Conservation (phyloP, 2,888 invertebrate species). For the Lasioglossum calceatum region DNA sequence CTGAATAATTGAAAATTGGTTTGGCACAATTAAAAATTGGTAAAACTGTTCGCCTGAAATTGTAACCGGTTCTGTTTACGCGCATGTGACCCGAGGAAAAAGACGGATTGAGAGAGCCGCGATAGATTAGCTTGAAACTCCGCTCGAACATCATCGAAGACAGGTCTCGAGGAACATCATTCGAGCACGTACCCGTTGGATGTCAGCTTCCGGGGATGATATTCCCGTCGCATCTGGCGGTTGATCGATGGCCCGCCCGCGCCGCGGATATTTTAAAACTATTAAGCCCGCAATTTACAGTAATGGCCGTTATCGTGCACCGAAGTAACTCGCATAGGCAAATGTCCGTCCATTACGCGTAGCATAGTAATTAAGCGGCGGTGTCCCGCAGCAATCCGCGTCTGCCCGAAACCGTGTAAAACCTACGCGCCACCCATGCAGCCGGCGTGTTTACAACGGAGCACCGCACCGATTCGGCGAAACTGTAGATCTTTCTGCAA, state of each 20-base stretch:
- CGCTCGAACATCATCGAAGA: not conserved
- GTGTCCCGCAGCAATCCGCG: constrained; percentile 72
- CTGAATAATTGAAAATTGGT: too few species aligned
- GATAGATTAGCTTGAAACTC: not conserved
- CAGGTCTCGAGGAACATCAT: not conserved
- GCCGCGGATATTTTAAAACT: constrained; percentile 61
- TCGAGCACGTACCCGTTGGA: constrained; percentile 53
- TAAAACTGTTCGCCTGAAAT: too few species aligned
- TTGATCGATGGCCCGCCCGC: constrained; percentile 46
- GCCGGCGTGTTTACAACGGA: constrained; percentile 62
- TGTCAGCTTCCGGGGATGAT: constrained; percentile 46
- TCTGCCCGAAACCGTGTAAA: constrained; percentile 65
- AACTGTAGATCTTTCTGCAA: constrained; percentile 56
- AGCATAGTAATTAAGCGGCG: constrained; percentile 71
- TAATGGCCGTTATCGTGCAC: constrained; percentile 59
- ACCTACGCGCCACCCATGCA: constrained; percentile 51
- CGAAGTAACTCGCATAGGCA: constrained; percentile 68
- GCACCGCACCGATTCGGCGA: constrained; percentile 60
- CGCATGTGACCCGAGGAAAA: not conserved
- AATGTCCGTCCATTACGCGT: constrained; percentile 68
- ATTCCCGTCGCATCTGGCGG: constrained; percentile 54
- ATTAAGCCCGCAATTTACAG: constrained; percentile 57
- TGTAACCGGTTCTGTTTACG: too few species aligned
- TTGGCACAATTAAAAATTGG: too few species aligned
- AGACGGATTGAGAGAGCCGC: not conserved